These are phyloP conservation scores for Byasa hedistus DNA, from an alignment of 2,888 invertebrate genomes.

Conservation along the genomic window DNA sequence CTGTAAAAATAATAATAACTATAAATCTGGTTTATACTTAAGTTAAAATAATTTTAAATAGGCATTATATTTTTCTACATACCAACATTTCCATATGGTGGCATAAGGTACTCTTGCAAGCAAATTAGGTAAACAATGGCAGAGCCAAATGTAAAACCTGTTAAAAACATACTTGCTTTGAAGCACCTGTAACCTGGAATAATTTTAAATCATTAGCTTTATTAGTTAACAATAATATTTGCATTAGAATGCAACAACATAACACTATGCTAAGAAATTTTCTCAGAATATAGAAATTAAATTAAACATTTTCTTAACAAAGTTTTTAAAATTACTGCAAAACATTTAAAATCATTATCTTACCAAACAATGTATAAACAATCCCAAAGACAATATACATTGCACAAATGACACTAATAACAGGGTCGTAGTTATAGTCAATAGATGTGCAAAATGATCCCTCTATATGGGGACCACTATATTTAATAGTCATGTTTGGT, in stretches of 20 bases:
- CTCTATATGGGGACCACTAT: slow-evolving; percentile 65
- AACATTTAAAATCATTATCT: slow-evolving; percentile 45
- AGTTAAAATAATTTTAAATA: not conserved
- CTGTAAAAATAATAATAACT: slow-evolving; percentile 47
- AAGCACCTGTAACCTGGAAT: slow-evolving; percentile 91
- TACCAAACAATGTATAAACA: slow-evolving; percentile 91
- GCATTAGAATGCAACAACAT: not conserved
- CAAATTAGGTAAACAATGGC: slow-evolving; percentile 90
- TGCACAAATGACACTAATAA: slow-evolving; percentile 83
- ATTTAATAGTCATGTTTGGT: slow-evolving; percentile 67
- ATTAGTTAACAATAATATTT: not conserved
- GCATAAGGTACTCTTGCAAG: slow-evolving; percentile 88
- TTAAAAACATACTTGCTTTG: slow-evolving; percentile 92
- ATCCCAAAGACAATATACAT: slow-evolving; percentile 90
- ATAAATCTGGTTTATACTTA: not conserved
- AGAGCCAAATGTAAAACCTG: slow-evolving; percentile 91
- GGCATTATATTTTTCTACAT: slow-evolving; percentile 42
- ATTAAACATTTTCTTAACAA: too few species aligned
- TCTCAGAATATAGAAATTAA: too few species aligned
- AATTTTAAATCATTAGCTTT: too few species aligned
- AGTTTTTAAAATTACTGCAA: too few species aligned
- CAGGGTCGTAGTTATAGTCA: slow-evolving; percentile 83
- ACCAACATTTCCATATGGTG: slow-evolving; percentile 87
- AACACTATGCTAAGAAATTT: not conserved
- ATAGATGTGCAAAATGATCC: slow-evolving; percentile 77